phyloP scores from a whole-genome alignment of 1,140 invertebrate genomes.

The Brachionus paranguensis region DNA sequence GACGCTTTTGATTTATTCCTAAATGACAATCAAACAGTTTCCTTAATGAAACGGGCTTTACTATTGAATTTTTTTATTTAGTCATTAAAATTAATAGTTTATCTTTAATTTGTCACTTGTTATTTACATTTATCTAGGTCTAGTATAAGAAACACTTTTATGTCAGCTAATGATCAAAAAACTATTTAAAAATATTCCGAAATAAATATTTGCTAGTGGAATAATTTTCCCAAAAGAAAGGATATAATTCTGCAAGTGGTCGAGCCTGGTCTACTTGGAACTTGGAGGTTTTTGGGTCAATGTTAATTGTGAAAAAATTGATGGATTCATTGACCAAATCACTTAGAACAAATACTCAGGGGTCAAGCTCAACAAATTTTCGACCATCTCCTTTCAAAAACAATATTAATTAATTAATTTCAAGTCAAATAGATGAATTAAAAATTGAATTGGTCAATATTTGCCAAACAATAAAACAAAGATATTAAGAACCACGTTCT shows the following conservation, averaged over 20 bases:
- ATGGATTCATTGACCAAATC: not conserved
- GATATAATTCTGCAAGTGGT: not conserved
- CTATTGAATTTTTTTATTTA: conserved; percentile 19
- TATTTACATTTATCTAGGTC: conserved; percentile 8
- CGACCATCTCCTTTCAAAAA: not conserved
- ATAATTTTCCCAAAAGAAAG: not conserved
- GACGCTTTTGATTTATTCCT: not conserved
- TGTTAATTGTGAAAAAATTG: not conserved
- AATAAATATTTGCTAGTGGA: too few species aligned
- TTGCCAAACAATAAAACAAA: not conserved
- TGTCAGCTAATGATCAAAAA: not conserved
- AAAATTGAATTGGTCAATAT: not conserved
- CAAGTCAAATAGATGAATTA: conserved; percentile 12
- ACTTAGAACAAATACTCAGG: not conserved
- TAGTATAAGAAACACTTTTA: not conserved
- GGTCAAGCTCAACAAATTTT: not conserved
- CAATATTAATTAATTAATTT: conserved; percentile 32
- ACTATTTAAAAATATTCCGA: not conserved
- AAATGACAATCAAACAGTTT: not conserved
- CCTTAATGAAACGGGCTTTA: not conserved
- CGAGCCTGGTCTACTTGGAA: not conserved
- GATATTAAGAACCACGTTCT: not conserved
- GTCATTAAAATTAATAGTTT: conserved; percentile 34
- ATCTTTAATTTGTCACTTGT: conserved; percentile 3
- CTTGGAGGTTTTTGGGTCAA: not conserved